phyloP scores from a whole-genome alignment of 1,140 invertebrate genomes.

The Drosophila gunungcola region DNA sequence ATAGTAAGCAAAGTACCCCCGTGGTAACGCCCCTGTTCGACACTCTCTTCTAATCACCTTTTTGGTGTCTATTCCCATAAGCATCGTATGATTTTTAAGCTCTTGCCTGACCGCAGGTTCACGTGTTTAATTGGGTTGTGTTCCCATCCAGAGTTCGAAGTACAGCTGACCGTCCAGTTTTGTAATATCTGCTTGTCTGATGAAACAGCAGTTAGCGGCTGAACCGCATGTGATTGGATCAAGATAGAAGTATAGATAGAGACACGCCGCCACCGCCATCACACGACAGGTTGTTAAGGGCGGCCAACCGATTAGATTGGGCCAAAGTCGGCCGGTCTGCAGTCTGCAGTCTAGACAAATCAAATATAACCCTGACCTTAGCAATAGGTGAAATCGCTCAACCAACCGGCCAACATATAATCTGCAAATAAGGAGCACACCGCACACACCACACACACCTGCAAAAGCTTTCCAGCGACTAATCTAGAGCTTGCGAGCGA shows the following conservation, averaged over 20 bases:
- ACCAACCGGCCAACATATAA: conserved; percentile 21
- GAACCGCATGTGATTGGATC: conserved; percentile 30
- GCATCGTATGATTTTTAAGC: conserved; percentile 43
- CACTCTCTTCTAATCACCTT: conserved; percentile 22
- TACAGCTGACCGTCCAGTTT: background rate
- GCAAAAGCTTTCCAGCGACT: conserved; percentile 18
- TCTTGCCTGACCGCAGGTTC: conserved; percentile 27
- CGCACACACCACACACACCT: conserved; percentile 22
- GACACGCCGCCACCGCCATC: conserved; percentile 1
- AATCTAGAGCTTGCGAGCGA: conserved; percentile 14
- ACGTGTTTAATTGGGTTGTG: conserved; percentile 28
- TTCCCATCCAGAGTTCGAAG: conserved; percentile 6
- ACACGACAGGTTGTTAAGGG: conserved; percentile 12
- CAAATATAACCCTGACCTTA: conserved; percentile 46
- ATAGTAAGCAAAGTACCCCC: background rate
- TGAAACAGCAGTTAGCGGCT: conserved; percentile 29
- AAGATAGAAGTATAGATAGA: background rate
- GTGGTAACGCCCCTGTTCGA: conserved; percentile 1
- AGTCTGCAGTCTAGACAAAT: conserved; percentile 16
- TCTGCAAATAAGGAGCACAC: conserved; percentile 16
- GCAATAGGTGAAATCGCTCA: conserved; percentile 30
- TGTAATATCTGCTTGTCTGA: conserved; percentile 12
- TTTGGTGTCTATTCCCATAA: conserved; percentile 12
- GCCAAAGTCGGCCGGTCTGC: conserved; percentile 5
- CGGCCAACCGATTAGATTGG: conserved; percentile 17